phyloP scores from a whole-genome alignment of 1,140 invertebrate genomes.

The Drosophila subpulchrella region DNA sequence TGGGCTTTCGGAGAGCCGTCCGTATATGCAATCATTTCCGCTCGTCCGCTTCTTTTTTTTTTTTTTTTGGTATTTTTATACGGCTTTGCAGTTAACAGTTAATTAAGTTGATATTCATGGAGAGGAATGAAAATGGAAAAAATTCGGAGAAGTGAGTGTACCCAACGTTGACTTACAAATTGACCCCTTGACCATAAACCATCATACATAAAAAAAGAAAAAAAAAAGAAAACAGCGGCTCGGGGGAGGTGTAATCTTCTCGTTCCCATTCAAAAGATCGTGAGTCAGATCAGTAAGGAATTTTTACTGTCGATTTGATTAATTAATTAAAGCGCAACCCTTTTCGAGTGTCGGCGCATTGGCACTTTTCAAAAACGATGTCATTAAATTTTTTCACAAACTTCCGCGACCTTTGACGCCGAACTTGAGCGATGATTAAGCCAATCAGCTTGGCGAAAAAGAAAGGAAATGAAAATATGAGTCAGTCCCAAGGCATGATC shows the following conservation, averaged over 20 bases:
- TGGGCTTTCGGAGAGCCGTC: neutral
- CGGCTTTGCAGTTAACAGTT: conserved; percentile 63
- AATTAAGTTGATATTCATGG: conserved; percentile 74
- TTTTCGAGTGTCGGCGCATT: conserved; percentile 74
- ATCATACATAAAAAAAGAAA: neutral
- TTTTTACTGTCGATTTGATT: conserved; percentile 76
- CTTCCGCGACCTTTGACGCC: conserved; percentile 58
- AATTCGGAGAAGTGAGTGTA: conserved; percentile 63
- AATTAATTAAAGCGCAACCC: conserved; percentile 79
- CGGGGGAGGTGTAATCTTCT: conserved; percentile 28
- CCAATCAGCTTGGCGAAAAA: conserved; percentile 35
- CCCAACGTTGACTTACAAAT: conserved; percentile 50
- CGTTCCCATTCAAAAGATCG: conserved; percentile 21
- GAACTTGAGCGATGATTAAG: conserved; percentile 78
- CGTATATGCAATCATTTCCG: conserved; percentile 68
- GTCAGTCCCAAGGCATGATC: conserved; percentile 10
- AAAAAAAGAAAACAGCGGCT: neutral
- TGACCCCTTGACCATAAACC: conserved; percentile 51
- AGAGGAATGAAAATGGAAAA: conserved; percentile 36
- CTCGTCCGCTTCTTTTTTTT: conserved; percentile 26
- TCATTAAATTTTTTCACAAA: conserved; percentile 61
- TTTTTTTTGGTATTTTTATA: conserved; percentile 24
- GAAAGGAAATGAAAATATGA: conserved; percentile 10
- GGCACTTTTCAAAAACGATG: conserved; percentile 58
- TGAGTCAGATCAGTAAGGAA: conserved; percentile 60